These are phyloP conservation scores for Muraenolepis orangiensis DNA, from an alignment of 2,797 vertebrate species.

Conservation along the genomic window DNA sequence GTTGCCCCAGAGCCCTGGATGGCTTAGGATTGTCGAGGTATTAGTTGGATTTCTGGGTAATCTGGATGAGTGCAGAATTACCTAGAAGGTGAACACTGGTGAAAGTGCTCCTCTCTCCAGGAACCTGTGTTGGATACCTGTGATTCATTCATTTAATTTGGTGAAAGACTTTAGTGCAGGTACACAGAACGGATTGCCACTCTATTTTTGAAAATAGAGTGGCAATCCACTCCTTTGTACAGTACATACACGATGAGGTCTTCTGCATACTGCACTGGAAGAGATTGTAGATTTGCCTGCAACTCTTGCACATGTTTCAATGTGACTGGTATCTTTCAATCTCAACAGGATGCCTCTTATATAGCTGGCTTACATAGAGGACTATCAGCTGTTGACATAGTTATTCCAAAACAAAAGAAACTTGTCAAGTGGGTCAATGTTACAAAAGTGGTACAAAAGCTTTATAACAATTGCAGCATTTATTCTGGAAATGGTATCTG, in stretches of 20 bases:
- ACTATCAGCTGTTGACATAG: background rate
- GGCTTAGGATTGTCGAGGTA: slow-evolving; percentile 67
- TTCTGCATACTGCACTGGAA: background rate
- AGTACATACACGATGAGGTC: background rate
- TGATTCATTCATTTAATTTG: slow-evolving; percentile 37
- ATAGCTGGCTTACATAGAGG: background rate
- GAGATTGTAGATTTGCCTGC: background rate
- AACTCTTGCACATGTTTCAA: background rate
- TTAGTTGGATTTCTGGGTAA: slow-evolving; percentile 75
- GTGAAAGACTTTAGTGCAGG: background rate
- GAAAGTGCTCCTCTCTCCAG: slow-evolving; percentile 42
- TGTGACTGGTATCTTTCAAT: background rate
- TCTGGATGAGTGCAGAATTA: slow-evolving; percentile 79
- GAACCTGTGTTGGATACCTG: slow-evolving; percentile 24
- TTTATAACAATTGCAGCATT: too few relatives aligned
- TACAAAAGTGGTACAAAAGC: too few relatives aligned
- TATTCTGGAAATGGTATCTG: too few relatives aligned
- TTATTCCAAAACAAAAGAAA: background rate
- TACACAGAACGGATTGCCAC: background rate
- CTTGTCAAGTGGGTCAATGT: background rate
- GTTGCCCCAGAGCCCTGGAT: slow-evolving; percentile 55
- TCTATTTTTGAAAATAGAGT: background rate
- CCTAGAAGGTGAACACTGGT: slow-evolving; percentile 65
- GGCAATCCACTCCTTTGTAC: background rate
- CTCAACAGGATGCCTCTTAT: background rate